These are phyloP conservation scores for Notiomystis cincta DNA, from an alignment of 2,113 vertebrate genomes.

Conservation along the genomic window DNA sequence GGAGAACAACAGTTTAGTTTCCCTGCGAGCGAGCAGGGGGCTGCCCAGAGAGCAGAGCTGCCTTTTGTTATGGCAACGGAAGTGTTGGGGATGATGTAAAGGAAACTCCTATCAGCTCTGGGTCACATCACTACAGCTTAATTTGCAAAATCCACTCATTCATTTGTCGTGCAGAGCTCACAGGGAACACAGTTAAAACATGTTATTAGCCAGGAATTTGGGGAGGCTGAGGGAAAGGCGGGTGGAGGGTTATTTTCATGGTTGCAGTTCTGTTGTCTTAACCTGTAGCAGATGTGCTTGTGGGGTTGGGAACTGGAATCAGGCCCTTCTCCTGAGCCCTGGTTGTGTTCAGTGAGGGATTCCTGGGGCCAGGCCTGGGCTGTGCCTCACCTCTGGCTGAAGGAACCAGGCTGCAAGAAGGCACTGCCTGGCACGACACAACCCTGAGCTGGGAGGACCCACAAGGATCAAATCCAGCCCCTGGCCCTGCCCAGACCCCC, in stretches of 20 bases:
- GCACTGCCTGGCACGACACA: neutral
- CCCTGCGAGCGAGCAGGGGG: neutral
- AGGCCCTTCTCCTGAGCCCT: neutral
- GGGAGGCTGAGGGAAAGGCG: slow-evolving; percentile 2
- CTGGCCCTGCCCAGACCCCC: neutral
- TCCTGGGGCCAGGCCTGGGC: neutral
- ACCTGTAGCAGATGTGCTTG: slow-evolving; percentile 39
- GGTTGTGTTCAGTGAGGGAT: neutral
- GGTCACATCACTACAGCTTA: neutral
- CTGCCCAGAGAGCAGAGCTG: neutral
- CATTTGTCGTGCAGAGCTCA: neutral
- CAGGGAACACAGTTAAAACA: neutral
- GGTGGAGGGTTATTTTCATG: neutral
- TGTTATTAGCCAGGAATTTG: slow-evolving; percentile 44
- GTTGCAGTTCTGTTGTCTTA: slow-evolving; percentile 13
- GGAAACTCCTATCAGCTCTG: slow-evolving; percentile 57
- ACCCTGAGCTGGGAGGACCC: neutral
- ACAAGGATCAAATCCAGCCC: neutral
- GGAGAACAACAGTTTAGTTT: neutral
- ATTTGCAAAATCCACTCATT: neutral
- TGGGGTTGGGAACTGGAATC: neutral
- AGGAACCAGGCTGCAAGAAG: neutral
- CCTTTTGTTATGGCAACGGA: slow-evolving; percentile 62
- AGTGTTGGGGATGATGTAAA: slow-evolving; percentile 53
- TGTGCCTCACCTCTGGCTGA: neutral